phyloP scores from a whole-genome alignment of 2,113 vertebrate species.

The Amphilophus citrinellus region DNA sequence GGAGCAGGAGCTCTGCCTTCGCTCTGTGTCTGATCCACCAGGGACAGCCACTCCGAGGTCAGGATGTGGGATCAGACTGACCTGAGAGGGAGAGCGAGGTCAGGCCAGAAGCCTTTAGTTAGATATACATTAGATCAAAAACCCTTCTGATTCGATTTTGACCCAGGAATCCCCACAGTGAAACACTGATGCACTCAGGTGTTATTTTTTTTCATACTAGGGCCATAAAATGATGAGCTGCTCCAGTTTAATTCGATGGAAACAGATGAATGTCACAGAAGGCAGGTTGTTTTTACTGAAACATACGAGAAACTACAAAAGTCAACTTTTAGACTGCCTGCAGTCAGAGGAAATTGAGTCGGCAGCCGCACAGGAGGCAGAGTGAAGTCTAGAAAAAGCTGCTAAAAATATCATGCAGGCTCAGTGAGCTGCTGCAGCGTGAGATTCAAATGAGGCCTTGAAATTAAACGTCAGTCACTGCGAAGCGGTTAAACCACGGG shows the following conservation, averaged over 20 bases:
- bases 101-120: not conserved
- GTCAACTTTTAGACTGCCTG: not conserved
- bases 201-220: not conserved
- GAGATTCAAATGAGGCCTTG: slow-evolving; percentile 22
- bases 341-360: not conserved
- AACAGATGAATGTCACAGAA: not conserved
- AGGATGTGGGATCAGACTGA: slow-evolving; percentile 28
- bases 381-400: slow-evolving; percentile 22
- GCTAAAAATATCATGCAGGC: slow-evolving; percentile 33
- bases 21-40: slow-evolving; percentile 12
- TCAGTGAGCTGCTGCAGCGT: not conserved
- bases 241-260: not conserved
- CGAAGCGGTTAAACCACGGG: not conserved
- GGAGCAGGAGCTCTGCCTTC: not conserved
- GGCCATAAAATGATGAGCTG: not conserved
- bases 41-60: slow-evolving; percentile 11
- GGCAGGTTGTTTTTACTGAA: not conserved
- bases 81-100: not conserved
- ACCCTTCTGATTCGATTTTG: not conserved
- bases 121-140: not conserved
- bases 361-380: not conserved
- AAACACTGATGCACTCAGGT: not conserved
- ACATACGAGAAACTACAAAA: not conserved
- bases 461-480: slow-evolving; percentile 10
- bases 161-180: not conserved